phyloP scores from a whole-genome alignment of 2,113 vertebrate genomes.

The Campylorhamphus procurvoides region DNA sequence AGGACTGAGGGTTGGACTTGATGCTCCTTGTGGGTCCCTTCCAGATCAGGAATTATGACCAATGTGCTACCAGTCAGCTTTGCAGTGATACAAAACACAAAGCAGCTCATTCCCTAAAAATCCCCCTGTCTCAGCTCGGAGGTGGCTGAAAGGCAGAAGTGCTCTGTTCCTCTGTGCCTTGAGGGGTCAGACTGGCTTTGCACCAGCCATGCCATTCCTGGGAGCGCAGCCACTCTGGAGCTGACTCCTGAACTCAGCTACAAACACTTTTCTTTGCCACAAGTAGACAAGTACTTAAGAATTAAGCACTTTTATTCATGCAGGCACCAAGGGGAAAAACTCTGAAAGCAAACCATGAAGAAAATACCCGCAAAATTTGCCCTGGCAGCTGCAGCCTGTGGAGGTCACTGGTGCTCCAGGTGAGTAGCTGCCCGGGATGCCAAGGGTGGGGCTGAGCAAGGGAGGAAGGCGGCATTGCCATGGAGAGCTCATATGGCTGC shows the following conservation, averaged over 20 bases:
- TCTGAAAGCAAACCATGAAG: not conserved
- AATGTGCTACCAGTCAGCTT: not conserved
- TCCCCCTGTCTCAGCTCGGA: not conserved
- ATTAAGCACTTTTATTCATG: not conserved
- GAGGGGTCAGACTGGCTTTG: not conserved
- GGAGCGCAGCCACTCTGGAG: not conserved
- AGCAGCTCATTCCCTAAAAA: not conserved
- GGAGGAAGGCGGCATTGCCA: not conserved
- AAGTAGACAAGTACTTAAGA: not conserved
- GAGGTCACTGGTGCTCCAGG: not conserved
- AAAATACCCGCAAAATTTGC: not conserved
- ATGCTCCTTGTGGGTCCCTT: not conserved
- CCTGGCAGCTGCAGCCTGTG: not conserved
- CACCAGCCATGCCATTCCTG: not conserved
- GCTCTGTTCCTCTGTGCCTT: not conserved
- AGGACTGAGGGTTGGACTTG: not conserved
- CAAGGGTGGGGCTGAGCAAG: not conserved
- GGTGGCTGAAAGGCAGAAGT: not conserved
- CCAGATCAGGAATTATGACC: not conserved
- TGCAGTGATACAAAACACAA: not conserved
- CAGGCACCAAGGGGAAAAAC: not conserved
- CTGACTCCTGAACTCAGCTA: not conserved
- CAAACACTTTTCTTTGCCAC: not conserved
- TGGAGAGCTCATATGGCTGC: accelerated
- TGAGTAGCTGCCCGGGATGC: not conserved